Conservation (phyloP, 2,113 vertebrate species). For the Dendropsophus ebraccatus region DNA sequence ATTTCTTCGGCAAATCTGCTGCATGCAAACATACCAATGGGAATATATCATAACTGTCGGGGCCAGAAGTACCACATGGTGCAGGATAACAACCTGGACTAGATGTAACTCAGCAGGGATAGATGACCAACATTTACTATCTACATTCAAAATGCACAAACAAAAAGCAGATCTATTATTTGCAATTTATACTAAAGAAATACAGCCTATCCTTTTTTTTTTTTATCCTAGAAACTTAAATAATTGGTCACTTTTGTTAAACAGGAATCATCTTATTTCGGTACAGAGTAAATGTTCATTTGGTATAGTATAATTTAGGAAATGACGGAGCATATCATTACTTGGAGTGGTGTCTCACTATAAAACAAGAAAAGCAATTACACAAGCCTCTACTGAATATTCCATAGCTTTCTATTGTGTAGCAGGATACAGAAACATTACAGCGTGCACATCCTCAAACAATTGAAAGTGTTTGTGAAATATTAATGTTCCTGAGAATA, state of each 20-base stretch:
- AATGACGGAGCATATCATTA: conserved; percentile 7
- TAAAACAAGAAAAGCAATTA: conserved; percentile 41
- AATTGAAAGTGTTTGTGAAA: conserved; percentile 43
- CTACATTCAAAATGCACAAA: not conserved
- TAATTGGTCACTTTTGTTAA: not conserved
- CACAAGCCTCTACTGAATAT: conserved; percentile 46
- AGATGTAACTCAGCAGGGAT: not conserved
- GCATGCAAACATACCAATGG: not conserved
- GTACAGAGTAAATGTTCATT: not conserved
- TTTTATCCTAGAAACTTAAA: not conserved
- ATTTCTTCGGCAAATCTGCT: not conserved
- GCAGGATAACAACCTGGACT: no score
- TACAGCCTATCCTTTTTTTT: no score
- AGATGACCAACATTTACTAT: not conserved
- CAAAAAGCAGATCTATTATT: not conserved
- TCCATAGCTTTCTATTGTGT: conserved; percentile 47
- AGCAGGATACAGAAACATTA: conserved; percentile 37
- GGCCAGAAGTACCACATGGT: not conserved
- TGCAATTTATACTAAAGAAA: no score
- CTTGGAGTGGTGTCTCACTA: conserved; percentile 21
- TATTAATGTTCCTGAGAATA: conserved; percentile 53
- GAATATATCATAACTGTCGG: not conserved
- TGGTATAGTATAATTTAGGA: not conserved
- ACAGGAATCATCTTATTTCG: not conserved
- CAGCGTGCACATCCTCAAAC: conserved; percentile 29